Evolutionary conservation across 2,113 vertebrate species (phyloP).

Genomic region (Catagonus wagneri): DNA sequence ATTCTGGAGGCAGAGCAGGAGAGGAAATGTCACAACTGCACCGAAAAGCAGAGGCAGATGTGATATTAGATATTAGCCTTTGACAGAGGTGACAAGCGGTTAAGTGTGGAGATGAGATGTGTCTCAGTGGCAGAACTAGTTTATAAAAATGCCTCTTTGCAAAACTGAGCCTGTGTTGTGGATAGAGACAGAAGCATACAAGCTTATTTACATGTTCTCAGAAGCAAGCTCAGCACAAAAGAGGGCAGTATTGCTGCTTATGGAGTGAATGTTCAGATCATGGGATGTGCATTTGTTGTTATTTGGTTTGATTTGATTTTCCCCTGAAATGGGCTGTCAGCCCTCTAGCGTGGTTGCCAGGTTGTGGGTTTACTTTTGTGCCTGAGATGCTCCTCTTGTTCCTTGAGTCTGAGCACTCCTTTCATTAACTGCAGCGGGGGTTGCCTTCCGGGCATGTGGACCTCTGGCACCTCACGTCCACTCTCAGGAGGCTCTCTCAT

Average conservation of each 20-base stretch:
- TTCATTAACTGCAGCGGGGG: too few relatives aligned
- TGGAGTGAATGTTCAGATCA: neutral
- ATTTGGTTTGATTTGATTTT: neutral
- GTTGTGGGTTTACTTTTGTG: neutral
- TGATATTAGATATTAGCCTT: neutral
- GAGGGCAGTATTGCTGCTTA: neutral
- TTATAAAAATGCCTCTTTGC: neutral
- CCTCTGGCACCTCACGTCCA: too few relatives aligned
- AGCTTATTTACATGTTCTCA: neutral
- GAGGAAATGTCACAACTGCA: neutral
- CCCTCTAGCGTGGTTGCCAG: neutral
- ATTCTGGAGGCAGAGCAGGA: neutral
- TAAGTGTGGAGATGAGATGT: neutral
- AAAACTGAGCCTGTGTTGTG: too few relatives aligned
- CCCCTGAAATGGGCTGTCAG: neutral
- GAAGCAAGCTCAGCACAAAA: neutral
- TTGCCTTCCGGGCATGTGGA: accelerated
- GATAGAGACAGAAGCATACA: neutral
- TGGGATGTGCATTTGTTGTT: too few relatives aligned
- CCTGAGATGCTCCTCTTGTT: neutral
- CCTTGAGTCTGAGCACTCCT: too few relatives aligned
- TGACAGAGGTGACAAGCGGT: neutral
- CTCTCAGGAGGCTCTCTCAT: neutral
- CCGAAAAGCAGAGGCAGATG: neutral
- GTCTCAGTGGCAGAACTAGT: neutral